These are phyloP conservation scores for Chromoteleia sp. DNA, from an alignment of 2,888 invertebrate species.

Conservation along the genomic window DNA sequence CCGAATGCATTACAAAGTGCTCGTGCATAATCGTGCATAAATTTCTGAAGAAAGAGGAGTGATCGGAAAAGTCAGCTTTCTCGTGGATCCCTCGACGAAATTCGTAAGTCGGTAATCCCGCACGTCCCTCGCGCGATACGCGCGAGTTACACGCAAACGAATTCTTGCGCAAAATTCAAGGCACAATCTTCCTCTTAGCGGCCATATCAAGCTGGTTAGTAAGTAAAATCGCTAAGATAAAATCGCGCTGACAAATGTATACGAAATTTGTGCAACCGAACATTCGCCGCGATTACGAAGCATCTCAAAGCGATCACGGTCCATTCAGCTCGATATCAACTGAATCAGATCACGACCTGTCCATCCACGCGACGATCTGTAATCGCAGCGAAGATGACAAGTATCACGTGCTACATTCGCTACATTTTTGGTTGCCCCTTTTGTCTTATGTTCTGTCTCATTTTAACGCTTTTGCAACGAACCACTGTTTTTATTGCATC, in stretches of 20 bases:
- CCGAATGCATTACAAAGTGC: too few species aligned
- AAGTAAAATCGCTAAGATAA: slow-evolving; percentile 35
- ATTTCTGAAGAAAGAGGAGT: too few species aligned
- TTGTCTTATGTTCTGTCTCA: slow-evolving; percentile 11
- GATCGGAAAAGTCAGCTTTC: too few species aligned
- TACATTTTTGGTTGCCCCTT: slow-evolving; percentile 28
- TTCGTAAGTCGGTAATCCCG: too few species aligned
- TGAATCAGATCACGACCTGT: slow-evolving; percentile 5
- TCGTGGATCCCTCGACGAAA: too few species aligned
- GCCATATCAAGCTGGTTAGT: slow-evolving; percentile 38
- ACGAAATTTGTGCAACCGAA: slow-evolving; percentile 49
- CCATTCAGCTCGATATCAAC: slow-evolving; percentile 19
- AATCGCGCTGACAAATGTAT: slow-evolving; percentile 51
- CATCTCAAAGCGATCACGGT: neutral
- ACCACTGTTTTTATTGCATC: too few species aligned
- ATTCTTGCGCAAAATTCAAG: slow-evolving; percentile 35
- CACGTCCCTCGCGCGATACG: too few species aligned
- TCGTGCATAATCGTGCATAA: too few species aligned
- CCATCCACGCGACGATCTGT: slow-evolving; percentile 6
- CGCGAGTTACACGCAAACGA: too few species aligned
- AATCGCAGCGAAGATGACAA: slow-evolving; percentile 45
- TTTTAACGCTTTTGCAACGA: slow-evolving; percentile 35
- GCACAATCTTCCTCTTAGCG: slow-evolving; percentile 24
- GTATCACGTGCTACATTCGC: slow-evolving; percentile 39
- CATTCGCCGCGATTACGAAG: slow-evolving; percentile 33